phyloP scores from a whole-genome alignment of 2,888 invertebrate genomes.

The Baronia brevicornis region DNA sequence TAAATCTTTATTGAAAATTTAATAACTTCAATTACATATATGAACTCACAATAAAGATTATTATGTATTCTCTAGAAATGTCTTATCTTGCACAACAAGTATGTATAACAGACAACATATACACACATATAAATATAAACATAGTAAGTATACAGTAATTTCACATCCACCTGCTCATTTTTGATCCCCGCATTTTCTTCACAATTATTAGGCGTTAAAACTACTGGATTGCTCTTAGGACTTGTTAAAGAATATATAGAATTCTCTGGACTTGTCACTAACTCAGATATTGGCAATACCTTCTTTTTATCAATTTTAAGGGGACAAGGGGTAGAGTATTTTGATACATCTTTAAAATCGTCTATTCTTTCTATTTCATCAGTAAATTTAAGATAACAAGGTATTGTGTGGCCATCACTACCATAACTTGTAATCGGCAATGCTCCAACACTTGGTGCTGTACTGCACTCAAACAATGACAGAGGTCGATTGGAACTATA shows the following conservation, averaged over 20 bases:
- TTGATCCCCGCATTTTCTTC: conserved; percentile 39
- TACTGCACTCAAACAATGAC: conserved; percentile 38
- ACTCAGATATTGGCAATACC: too few species aligned
- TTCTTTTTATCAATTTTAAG: too few species aligned
- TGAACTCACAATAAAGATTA: conserved; percentile 40
- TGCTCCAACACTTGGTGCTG: conserved; percentile 23
- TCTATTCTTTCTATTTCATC: neutral
- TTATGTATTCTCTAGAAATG: conserved; percentile 35
- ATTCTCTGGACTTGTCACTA: neutral
- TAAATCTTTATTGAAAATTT: neutral
- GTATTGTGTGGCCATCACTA: conserved; percentile 28
- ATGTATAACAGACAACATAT: conserved; percentile 53
- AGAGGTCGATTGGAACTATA: conserved; percentile 29
- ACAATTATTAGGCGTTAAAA: conserved; percentile 21
- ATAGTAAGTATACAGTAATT: conserved; percentile 62
- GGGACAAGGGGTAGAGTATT: too few species aligned
- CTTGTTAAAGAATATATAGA: conserved; percentile 13
- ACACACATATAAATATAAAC: conserved; percentile 55
- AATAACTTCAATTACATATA: conserved; percentile 6
- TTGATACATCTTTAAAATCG: neutral
- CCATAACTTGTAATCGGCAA: conserved; percentile 32
- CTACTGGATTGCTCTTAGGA: conserved; percentile 14
- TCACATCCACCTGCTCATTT: conserved; percentile 60
- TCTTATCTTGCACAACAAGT: conserved; percentile 52
- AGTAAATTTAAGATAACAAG: conserved; percentile 9